A percentile compares a stretch with the other conserved stretches of the same genome.
Evolutionary conservation across 1,140 invertebrate genomes (phyloP).

Genomic region (Venustaconcha ellipsiformis): DNA sequence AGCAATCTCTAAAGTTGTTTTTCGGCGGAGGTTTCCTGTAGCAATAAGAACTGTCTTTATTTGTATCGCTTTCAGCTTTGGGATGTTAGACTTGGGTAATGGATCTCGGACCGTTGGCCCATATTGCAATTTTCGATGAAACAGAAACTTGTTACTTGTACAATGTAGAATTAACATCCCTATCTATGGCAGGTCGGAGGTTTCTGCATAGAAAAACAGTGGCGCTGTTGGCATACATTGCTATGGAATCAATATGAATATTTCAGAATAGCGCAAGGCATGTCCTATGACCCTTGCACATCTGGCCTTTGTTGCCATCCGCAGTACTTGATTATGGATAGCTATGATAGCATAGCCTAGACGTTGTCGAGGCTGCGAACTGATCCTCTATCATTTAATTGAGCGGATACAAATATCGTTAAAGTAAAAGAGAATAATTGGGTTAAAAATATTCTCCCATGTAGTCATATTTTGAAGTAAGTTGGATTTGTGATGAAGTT

Average conservation of each 20-base stretch:
- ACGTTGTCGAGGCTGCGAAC: no score
- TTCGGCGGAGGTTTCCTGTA: neutral
- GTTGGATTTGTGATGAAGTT: no score
- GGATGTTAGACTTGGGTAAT: neutral
- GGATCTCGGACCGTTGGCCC: constrained; percentile 3
- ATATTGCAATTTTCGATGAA: constrained; percentile 1
- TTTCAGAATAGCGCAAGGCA: no score
- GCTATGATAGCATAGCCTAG: no score
- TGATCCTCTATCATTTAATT: no score
- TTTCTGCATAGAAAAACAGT: neutral
- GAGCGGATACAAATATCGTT: no score
- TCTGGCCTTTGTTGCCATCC: no score
- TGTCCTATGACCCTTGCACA: no score
- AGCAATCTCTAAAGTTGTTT: neutral
- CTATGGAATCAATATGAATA: neutral
- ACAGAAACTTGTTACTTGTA: constrained; percentile 4
- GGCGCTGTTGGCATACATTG: neutral
- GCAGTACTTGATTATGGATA: neutral
- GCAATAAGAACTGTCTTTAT: neutral
- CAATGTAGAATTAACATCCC: constrained; percentile 14
- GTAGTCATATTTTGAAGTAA: no score
- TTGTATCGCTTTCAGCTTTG: constrained; percentile 2
- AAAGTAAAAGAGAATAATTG: no score
- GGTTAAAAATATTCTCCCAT: no score
- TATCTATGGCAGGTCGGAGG: neutral